Conservation (phyloP, 2,888 invertebrate species). For the Meandrusa payeni region DNA sequence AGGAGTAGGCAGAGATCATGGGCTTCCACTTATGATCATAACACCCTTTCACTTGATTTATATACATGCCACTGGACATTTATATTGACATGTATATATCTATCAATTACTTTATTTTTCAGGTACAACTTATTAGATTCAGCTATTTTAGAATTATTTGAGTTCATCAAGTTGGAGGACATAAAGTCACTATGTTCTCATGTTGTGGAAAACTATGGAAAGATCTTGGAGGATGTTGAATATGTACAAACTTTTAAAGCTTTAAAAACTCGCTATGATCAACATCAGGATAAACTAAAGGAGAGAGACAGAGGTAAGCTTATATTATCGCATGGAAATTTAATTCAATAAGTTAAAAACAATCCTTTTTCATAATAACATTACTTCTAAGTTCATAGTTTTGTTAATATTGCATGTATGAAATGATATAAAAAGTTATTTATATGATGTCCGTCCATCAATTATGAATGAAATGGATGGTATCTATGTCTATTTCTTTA, state of each 20-base stretch:
- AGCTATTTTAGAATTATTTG: slow-evolving; percentile 99
- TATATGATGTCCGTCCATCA: too few species aligned
- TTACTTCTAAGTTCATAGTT: too few species aligned
- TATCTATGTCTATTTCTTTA: too few species aligned
- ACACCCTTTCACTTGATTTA: neutral
- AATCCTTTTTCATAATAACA: too few species aligned
- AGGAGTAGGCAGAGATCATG: too few species aligned
- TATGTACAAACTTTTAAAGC: slow-evolving; percentile 99
- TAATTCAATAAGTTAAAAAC: too few species aligned
- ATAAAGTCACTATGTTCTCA: slow-evolving; percentile 94
- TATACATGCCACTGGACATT: neutral
- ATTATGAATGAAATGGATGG: too few species aligned
- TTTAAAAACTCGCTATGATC: slow-evolving; percentile 93
- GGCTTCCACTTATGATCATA: too few species aligned
- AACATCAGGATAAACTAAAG: slow-evolving; percentile 94
- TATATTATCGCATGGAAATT: neutral
- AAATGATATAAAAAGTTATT: too few species aligned
- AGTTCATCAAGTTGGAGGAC: slow-evolving; percentile 97
- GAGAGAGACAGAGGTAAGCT: slow-evolving; percentile 88
- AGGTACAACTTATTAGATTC: slow-evolving; percentile 98
- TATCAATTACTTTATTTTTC: slow-evolving; percentile 34
- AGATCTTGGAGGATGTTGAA: slow-evolving; percentile 95
- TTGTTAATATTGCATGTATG: too few species aligned
- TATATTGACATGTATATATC: neutral
- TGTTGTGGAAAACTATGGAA: slow-evolving; percentile 97